phyloP scores from a whole-genome alignment of 2,113 vertebrate genomes.

The Xiphias gladius region DNA sequence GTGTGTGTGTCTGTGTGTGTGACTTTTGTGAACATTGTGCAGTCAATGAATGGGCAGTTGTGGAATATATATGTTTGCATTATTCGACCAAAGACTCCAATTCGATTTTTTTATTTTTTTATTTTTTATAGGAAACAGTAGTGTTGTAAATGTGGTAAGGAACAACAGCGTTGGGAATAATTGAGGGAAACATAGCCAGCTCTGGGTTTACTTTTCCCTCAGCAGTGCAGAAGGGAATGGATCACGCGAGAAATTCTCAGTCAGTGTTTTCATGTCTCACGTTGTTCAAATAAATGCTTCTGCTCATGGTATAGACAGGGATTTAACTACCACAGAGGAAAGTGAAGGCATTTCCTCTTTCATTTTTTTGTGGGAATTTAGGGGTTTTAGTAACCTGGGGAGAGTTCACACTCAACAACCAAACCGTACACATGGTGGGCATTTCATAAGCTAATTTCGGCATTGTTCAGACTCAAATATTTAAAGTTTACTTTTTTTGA shows the following conservation, averaged over 20 bases:
- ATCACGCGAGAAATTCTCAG: background rate
- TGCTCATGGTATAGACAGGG: background rate
- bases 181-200: constrained; percentile 11
- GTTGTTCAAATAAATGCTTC: constrained; percentile 8
- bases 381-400: background rate
- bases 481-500: no score
- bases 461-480: no score
- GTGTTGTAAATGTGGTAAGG: background rate
- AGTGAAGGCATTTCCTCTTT: background rate
- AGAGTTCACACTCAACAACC: background rate
- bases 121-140: background rate
- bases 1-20: background rate
- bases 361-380: background rate
- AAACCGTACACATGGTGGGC: background rate
- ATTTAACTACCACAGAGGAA: background rate
- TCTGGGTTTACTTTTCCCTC: constrained; percentile 13
- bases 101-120: background rate
- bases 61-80: constrained; percentile 1
- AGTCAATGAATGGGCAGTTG: constrained; percentile 16
- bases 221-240: constrained; percentile 28
- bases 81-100: constrained; percentile 7
- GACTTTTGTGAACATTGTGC: constrained; percentile 20
- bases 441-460: background rate
- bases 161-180: constrained; percentile 45
- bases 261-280: constrained; percentile 4